Evolutionary conservation across 1,140 invertebrate genomes (phyloP), one percentile per base, ranked within the genome.

Genomic region (Temnothorax curvispinosus): DNA sequence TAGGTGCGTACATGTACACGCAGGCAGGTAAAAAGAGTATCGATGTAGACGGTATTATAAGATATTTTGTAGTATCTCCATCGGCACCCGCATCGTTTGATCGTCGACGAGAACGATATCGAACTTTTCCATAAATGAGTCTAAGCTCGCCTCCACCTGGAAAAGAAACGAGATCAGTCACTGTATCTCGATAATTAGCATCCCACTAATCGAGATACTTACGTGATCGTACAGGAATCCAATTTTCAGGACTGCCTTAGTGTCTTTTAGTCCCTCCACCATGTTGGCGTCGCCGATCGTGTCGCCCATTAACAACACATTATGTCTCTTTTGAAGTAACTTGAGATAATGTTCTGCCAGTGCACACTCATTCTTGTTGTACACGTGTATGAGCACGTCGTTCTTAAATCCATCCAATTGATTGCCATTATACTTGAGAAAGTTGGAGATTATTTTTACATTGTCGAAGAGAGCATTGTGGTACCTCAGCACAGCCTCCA

Each of bases 381-480:
- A 98, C 2, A 97, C 97, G 92, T 98, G 97, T 80, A 99, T 98
- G 1, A 98, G 95, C 11, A 96, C 96, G n/a, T 97, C 96, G 88
- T 97, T 96, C 89, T 97, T 97, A 93, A 98, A 98, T 1, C 98
- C 98, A 77, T 96, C 92, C 35, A 96, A 92, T 47, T 96, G 98
- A 72, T 97, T 93, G 9, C 97, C 96, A 58, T 98, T 96, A 90
- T 97, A 98, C 13, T 97, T 96, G 77, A 99, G 96, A 94, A 98
- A 99, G 95, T 99, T 99, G 6, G 98, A 99, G 15, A 99, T 96
- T 93, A 98, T 97, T 95, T 98, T 98, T 52, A 99, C 97, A 95
- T 99, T 98, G 2, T 97, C 94, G n/a, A 96, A 96, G 32, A 97
- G 94, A 2, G 98, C 95, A 87, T 97, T 95, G 78, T 98, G 96